Evolutionary conservation across 2,888 invertebrate species (phyloP), one percentile per base, ranked within the genome.

Genomic region (Caenorhabditis wallacei): DNA sequence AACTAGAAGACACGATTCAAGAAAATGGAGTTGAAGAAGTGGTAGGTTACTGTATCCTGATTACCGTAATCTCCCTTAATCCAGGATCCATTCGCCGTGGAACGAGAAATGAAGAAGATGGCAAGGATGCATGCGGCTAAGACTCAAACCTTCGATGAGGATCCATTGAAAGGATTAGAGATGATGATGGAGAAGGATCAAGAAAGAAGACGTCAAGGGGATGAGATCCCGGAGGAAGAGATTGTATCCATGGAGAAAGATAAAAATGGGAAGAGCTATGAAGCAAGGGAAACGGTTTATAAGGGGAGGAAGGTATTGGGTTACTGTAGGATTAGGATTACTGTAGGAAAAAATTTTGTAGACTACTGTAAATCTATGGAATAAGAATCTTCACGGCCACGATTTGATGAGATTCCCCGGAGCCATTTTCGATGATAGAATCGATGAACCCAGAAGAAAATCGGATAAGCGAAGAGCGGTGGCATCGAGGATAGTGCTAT

Each of bases 71-170:
- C 0, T 8, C 5, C 2, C 11, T 40, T 4, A 37, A 30, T 51
- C 43, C 48, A 80, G 64, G 82, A 82, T 43, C 71, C 76, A 20
- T 82, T 82, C 26, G 82, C 72, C 8, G 72, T 82, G 43, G 82
- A 82, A 59, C 56, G 63, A 13, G 82, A 82, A 18, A 66, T 82
- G 75, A n/a, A 56, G n/a, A 81, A 69, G 22, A 57, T 56, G 51
- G 64, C 70, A 0, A 40, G 46, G 24, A 82, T 82, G 82, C 78
- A 78, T 53, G 76, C 71, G 20, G 71, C 72, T 1, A 75, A 81
- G 40, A 81, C 75, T 13, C 64, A 51, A 40, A 18, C 11, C 8
- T 20, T 74, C 0, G 70, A 63, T 53, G 66, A 61, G 24, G 61
- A 76, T 48, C 61, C 72, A 0, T 11, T 69, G 16, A 54, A 59